A percentile compares a stretch with the other conserved stretches of the same genome.
Conservation (phyloP, 1,140 invertebrate species). For the Chymomyza costata region DNA sequence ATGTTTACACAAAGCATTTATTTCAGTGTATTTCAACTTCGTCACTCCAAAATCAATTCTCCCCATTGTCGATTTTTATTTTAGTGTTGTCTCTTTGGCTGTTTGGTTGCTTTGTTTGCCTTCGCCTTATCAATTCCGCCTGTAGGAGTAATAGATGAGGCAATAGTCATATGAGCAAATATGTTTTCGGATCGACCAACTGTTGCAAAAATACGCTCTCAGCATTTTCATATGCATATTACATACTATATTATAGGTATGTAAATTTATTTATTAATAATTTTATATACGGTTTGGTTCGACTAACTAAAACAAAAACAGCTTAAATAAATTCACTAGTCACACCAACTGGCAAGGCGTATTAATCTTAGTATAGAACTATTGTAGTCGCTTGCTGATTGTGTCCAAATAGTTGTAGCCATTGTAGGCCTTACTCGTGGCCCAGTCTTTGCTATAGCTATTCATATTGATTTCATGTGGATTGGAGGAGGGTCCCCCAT, state of each 20-base stretch:
- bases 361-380: conserved; percentile 2
- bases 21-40: too few relatives aligned
- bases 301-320: conserved; percentile 24
- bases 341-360: conserved; percentile 21
- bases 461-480: conserved; percentile 48
- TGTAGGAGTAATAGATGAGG: too few relatives aligned
- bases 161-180: too few relatives aligned
- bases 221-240: background rate
- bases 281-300: too few relatives aligned
- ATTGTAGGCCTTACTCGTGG: conserved; percentile 61
- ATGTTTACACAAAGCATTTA: too few relatives aligned
- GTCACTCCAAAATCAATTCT: too few relatives aligned
- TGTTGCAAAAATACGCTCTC: conserved; percentile 21
- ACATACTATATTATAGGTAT: conserved; percentile 42
- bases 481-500: conserved; percentile 33
- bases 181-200: conserved; percentile 19
- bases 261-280: conserved; percentile 35
- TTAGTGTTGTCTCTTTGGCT: too few relatives aligned
- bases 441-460: conserved; percentile 65
- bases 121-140: too few relatives aligned
- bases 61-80: too few relatives aligned
- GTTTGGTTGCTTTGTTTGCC: too few relatives aligned
- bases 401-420: conserved; percentile 68
- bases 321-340: conserved; percentile 41
- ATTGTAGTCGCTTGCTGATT: conserved; percentile 64